Evolutionary conservation across 1,140 invertebrate genomes (phyloP), one percentile per base, ranked within the genome.

Genomic region (Drosophila trapezifrons): DNA sequence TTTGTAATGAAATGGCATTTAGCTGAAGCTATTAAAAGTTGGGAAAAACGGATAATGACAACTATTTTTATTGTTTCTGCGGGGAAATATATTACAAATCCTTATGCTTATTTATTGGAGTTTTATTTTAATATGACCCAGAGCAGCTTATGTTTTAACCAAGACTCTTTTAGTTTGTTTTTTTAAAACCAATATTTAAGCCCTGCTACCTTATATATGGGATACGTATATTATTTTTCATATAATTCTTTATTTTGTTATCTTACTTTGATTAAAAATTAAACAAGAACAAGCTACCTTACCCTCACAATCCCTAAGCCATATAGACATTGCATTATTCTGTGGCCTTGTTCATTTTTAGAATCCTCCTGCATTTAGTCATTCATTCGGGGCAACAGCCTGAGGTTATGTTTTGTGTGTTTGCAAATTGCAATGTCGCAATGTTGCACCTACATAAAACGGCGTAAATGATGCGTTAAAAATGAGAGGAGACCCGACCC

Each of bases 361-460:
- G 29, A 25, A 25, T 25, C 35, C 18, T 9, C 55, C 63, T 51
- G 63, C 72, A 84, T 65, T 80, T 43, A 69, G 65, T 66, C 59
- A 77, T 78, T 76, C 22, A 37, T 38, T 75, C 9, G 5, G 15
- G 57, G 60, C 67, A 86, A 78, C 82, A 85, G 81, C 74, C 60
- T 64, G 78, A 47, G 67, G 69, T 46, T 70, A 76, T 67, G 74
- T 65, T 57, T 55, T 55, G 52, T 58, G 66, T 71, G n/a, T 58
- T 45, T 58, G 69, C 43, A 42, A 54, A 22, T 35, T 59, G 55
- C 62, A 65, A 32, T 80, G 77, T 63, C 62, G 73, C 81, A 78
- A 49, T 80, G 78, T 73, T 78, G 74, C 82, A 82, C 83, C 83
- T 85, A 86, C 75, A 85, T 82, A 85, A 78, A 86, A 76, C 86